These are phyloP conservation scores for Eulemur rufifrons DNA, from an alignment of 2,113 vertebrate species.

Conservation along the genomic window DNA sequence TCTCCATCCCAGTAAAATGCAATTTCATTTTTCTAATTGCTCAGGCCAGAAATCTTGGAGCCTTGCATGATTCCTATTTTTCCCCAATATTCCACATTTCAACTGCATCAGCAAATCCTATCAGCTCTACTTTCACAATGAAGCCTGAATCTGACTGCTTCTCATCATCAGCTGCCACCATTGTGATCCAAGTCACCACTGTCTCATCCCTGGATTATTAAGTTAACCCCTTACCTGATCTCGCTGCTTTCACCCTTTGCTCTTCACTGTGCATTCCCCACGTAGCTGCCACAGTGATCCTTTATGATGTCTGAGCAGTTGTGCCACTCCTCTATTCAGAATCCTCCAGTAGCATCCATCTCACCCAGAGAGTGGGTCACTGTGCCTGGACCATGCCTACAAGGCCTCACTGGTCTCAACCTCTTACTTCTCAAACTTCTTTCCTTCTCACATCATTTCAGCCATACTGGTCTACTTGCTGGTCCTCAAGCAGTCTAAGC, in stretches of 20 bases:
- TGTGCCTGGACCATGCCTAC: rapidly evolving
- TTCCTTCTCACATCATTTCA: neutral
- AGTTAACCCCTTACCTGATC: neutral
- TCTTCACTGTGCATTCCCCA: neutral
- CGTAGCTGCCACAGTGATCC: neutral
- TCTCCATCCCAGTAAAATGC: neutral
- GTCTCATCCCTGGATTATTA: neutral
- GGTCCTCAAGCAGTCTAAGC: neutral
- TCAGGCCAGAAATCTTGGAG: neutral
- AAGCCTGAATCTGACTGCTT: neutral
- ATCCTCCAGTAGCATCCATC: too few relatives aligned
- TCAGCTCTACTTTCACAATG: neutral
- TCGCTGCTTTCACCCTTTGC: neutral
- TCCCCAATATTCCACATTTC: neutral
- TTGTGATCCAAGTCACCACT: neutral
- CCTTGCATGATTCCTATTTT: neutral
- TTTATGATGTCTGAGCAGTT: neutral
- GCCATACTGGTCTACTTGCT: neutral
- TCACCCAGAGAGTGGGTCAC: neutral
- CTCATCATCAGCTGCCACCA: neutral
- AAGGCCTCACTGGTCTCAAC: neutral
- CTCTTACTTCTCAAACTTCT: neutral
- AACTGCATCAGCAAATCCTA: neutral
- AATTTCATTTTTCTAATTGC: neutral
- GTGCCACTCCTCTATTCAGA: neutral